These are phyloP conservation scores for Enteromius unitaeniatus DNA, from an alignment of 2,797 vertebrate species.

Conservation along the genomic window DNA sequence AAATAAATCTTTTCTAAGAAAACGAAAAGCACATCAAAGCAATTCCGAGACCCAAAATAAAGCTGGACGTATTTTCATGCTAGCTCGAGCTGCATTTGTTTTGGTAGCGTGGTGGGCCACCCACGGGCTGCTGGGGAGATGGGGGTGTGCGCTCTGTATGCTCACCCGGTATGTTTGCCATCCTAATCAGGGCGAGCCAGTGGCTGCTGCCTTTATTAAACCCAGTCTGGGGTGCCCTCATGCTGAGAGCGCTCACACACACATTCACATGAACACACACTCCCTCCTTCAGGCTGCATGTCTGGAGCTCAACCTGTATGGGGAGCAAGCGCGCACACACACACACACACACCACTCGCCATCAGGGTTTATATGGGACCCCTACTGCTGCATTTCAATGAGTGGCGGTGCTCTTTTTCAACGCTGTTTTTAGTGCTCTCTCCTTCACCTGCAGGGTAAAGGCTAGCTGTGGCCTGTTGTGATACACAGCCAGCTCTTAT, in stretches of 20 bases:
- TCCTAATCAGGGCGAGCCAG: slow-evolving; percentile 79
- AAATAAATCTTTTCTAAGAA: slow-evolving; percentile 20
- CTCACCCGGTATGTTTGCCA: slow-evolving; percentile 73
- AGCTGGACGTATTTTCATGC: slow-evolving; percentile 16
- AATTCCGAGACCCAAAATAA: slow-evolving; percentile 36
- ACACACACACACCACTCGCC: slow-evolving; percentile 31
- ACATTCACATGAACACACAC: slow-evolving; percentile 6
- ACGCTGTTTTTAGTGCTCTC: slow-evolving; percentile 40
- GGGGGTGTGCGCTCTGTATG: slow-evolving; percentile 54
- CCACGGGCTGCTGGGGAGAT: slow-evolving; percentile 53
- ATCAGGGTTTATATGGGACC: slow-evolving; percentile 57
- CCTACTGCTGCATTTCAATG: slow-evolving; percentile 64
- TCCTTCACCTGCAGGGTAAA: slow-evolving; percentile 45
- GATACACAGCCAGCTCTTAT: slow-evolving; percentile 39
- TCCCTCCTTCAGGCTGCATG: slow-evolving; percentile 69
- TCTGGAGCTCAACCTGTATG: slow-evolving; percentile 70
- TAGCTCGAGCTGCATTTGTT: slow-evolving; percentile 48
- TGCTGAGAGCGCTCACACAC: slow-evolving; percentile 70
- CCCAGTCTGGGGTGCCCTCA: slow-evolving; percentile 73
- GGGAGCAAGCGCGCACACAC: slow-evolving; percentile 25
- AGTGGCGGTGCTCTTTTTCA: slow-evolving; percentile 56
- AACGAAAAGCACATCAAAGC: slow-evolving; percentile 39
- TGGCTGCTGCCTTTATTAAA: slow-evolving; percentile 71
- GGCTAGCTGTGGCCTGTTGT: slow-evolving; percentile 42
- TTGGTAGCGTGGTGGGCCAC: slow-evolving; percentile 55